Conservation (phyloP, 2,113 vertebrate species). For the Pollimyrus isidori region DNA sequence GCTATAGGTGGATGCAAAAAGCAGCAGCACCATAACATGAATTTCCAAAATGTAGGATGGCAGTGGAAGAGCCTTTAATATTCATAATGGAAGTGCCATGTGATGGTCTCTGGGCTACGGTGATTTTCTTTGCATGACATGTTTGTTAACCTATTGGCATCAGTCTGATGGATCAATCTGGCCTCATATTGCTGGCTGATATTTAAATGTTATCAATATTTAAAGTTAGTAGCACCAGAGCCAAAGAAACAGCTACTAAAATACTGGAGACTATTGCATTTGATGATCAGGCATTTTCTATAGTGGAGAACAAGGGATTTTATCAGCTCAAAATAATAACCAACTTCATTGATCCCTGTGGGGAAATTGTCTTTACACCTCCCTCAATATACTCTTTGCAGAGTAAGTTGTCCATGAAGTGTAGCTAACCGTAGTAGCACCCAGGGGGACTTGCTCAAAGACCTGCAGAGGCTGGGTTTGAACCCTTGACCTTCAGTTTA, state of each 20-base stretch:
- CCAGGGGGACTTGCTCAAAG: too few species aligned
- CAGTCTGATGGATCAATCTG: background rate
- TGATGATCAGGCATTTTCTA: background rate
- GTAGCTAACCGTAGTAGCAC: too few species aligned
- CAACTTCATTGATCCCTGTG: too few species aligned
- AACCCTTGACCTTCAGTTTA: too few species aligned
- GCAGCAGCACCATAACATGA: background rate
- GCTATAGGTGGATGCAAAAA: too few species aligned
- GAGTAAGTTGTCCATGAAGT: too few species aligned
- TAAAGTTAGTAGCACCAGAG: background rate
- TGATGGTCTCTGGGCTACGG: background rate
- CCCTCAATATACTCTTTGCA: too few species aligned
- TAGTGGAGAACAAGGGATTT: background rate
- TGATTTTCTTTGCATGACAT: background rate
- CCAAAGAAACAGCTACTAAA: background rate
- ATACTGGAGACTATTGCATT: background rate
- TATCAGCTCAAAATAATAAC: background rate
- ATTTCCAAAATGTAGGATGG: background rate
- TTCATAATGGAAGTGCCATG: background rate
- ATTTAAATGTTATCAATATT: background rate
- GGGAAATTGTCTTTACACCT: too few species aligned
- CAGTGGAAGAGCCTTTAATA: background rate
- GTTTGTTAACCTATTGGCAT: background rate
- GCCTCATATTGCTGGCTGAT: background rate
- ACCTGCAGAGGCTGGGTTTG: too few species aligned